Conservation (phyloP, 2,888 invertebrate species). For the Didymodactylos carnosus region DNA sequence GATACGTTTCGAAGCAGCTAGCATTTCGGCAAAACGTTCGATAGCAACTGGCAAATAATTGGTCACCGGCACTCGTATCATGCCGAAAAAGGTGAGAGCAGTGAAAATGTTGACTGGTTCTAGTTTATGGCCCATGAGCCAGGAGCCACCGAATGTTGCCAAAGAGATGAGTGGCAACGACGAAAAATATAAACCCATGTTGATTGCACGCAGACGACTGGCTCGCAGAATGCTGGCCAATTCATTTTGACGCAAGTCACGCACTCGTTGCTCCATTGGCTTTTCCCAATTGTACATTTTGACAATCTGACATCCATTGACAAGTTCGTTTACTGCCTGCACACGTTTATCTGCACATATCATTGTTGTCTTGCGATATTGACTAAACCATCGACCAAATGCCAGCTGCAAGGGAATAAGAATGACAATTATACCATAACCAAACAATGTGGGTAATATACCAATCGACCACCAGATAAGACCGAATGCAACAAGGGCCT, state of each 20-base stretch:
- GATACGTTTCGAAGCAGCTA: not conserved
- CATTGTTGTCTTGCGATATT: not conserved
- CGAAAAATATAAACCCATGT: constrained; percentile 25
- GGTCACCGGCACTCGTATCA: not conserved
- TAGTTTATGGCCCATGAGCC: not conserved
- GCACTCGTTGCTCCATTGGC: constrained; percentile 64
- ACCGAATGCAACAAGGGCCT: not conserved
- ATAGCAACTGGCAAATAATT: not conserved
- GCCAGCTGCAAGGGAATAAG: not conserved
- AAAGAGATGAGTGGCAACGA: not conserved
- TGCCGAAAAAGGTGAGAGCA: not conserved
- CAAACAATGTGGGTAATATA: not conserved
- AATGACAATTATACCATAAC: not conserved
- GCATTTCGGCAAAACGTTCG: not conserved
- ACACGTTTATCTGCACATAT: constrained; percentile 52
- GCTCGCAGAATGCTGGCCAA: constrained; percentile 38
- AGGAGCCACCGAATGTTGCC: not conserved
- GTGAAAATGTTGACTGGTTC: not conserved
- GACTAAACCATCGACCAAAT: not conserved
- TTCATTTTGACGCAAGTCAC: constrained; percentile 49
- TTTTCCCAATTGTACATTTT: constrained; percentile 93
- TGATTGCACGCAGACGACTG: constrained; percentile 38
- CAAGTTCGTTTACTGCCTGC: constrained; percentile 77
- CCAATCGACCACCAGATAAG: not conserved
- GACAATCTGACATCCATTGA: constrained; percentile 74